These are phyloP conservation scores for Chionoecetes opilio DNA, from an alignment of 1,140 invertebrate species.

Conservation along the genomic window DNA sequence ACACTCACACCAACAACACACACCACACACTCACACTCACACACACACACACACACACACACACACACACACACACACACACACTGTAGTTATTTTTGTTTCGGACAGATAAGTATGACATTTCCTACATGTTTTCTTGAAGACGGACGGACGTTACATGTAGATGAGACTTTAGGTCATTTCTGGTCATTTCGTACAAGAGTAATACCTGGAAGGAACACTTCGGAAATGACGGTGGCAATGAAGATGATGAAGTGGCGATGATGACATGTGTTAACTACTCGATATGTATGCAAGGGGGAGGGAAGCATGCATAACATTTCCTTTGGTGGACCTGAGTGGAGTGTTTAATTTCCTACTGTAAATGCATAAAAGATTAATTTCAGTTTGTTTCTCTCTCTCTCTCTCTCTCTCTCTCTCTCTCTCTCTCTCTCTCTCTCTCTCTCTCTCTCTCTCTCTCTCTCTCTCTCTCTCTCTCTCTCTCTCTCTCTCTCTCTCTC, in stretches of 20 bases:
- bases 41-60: slow-evolving; percentile 47
- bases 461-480: not conserved
- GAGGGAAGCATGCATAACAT: not conserved
- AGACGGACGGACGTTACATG: not conserved
- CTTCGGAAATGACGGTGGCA: not conserved
- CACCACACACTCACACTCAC: slow-evolving; percentile 34
- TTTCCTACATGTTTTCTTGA: not conserved
- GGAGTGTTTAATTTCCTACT: not conserved
- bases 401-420: not conserved
- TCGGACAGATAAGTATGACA: not conserved
- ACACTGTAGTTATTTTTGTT: not conserved
- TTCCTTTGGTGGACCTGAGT: not conserved
- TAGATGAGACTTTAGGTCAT: not conserved
- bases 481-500: not conserved
- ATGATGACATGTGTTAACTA: not conserved
- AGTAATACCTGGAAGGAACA: not conserved
- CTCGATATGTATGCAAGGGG: not conserved
- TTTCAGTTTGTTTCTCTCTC: not conserved
- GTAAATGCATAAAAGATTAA: slow-evolving; percentile 19
- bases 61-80: slow-evolving; percentile 44
- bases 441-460: not conserved
- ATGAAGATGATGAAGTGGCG: not conserved
- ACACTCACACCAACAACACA: slow-evolving; percentile 43
- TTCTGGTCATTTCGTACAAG: not conserved
- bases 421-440: slow-evolving; percentile 27